Evolutionary conservation across 2,113 vertebrate species (phyloP), one percentile per base, ranked within the genome.

Genomic region (Rhagologus leucostigma): DNA sequence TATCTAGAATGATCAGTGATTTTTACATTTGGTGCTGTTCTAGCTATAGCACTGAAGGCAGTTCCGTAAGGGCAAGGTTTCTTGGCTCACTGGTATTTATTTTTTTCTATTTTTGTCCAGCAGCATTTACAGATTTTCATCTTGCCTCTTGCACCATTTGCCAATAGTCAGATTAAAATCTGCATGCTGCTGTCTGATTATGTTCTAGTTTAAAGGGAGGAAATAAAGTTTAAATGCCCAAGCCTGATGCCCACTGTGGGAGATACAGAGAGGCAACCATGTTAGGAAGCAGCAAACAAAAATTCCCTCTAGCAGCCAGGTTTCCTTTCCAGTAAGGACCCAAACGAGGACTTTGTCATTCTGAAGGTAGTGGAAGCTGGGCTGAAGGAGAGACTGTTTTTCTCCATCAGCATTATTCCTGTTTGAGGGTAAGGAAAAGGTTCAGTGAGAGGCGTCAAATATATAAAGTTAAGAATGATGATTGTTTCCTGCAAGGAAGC

Each of bases 11-110:
- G 49, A 79, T 93, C 37, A 80, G 64, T 4, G 30, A 6, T 85
- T 95, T 93, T 92, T 92, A 80, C 41, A 19, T 94, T 62, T 50
- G 42, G 46, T 62, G 35, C 56, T 75, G 23, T 84, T 88, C 62
- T 67, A 52, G 47, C 57, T 92, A 1, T 69, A 90, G 41, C 32
- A 15, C 33, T 84, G 67, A 83, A 73, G 71, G 55, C 22, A 26
- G 56, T 83, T 89, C 53, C 16, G 1, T 60, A 41, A 84, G 64
- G 60, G 69, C 41, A 91, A 57, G 46, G 71, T 84, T 81, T 74
- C 63, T 71, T 96, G 71, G 30, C 50, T 92, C 13, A 5, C 22
- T 70, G 60, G 6, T 62, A 24, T 77, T 77, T 75, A 6, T 35
- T 84, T 59, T 84, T 67, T 86, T 80, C 33, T 67, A 6, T 85